phyloP scores from a whole-genome alignment of 2,888 invertebrate genomes.

The Elmis aenea region DNA sequence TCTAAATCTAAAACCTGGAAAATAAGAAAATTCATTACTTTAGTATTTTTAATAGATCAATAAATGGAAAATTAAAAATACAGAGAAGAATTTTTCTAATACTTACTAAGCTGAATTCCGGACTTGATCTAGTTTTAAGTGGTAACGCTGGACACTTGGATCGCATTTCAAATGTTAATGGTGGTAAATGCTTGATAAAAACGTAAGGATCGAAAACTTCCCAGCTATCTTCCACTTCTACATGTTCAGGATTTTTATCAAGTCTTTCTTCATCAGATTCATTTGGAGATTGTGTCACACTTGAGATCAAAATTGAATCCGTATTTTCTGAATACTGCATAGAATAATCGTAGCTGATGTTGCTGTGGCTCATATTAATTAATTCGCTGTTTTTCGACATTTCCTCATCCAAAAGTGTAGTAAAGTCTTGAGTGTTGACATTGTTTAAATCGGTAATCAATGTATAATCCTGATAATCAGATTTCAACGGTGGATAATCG shows the following conservation, averaged over 20 bases:
- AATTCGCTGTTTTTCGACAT: constrained; percentile 44
- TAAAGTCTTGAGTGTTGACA: constrained; percentile 49
- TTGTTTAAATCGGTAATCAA: constrained; percentile 42
- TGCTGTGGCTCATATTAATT: constrained; percentile 29
- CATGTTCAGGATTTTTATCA: constrained; percentile 42
- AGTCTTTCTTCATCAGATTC: constrained; percentile 36
- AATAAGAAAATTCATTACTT: constrained; percentile 7
- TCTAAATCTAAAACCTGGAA: constrained; percentile 64
- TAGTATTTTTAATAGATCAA: constrained; percentile 2
- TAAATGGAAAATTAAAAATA: constrained; percentile 2
- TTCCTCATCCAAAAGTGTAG: constrained; percentile 51
- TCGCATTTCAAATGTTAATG: constrained; percentile 70
- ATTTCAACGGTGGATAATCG: constrained; percentile 39
- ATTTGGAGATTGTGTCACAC: constrained; percentile 28
- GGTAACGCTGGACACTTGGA: constrained; percentile 78
- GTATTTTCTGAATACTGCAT: constrained; percentile 22
- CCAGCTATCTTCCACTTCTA: constrained; percentile 55
- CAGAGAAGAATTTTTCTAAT: too few species aligned
- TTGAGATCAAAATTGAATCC: constrained; percentile 34
- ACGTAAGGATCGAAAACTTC: constrained; percentile 85
- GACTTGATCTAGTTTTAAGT: constrained; percentile 85
- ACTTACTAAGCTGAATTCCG: constrained; percentile 85
- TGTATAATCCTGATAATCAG: constrained; percentile 43
- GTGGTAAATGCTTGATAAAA: constrained; percentile 88
- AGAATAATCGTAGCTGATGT: constrained; percentile 36